phyloP scores from a whole-genome alignment of 64 coral and sea anemone genomes.

The Montipora sp. region DNA sequence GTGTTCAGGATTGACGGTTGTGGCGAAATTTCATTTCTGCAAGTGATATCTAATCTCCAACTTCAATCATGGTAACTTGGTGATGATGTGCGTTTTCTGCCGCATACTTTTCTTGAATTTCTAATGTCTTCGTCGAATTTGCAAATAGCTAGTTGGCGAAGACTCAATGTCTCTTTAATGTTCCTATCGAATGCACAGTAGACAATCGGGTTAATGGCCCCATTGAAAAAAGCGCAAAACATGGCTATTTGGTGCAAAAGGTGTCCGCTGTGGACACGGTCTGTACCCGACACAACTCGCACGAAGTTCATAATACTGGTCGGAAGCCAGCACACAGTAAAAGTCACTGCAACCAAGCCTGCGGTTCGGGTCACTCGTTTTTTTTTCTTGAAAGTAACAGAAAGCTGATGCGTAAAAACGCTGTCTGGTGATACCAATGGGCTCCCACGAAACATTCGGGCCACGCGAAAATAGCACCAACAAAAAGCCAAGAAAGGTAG shows the following conservation, averaged over 20 bases:
- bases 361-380: conserved; percentile 42
- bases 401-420: neutral
- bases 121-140: neutral
- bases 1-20: too few species aligned
- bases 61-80: too few species aligned
- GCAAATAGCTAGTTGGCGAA: neutral
- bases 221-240: conserved; percentile 33
- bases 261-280: neutral
- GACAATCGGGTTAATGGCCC: conserved; percentile 25
- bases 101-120: too few species aligned
- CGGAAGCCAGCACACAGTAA: conserved; percentile 43
- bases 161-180: neutral
- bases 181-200: conserved; percentile 60
- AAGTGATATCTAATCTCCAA: too few species aligned
- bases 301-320: conserved; percentile 20
- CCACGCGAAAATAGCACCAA: conserved; percentile 3
- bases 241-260: conserved; percentile 2
- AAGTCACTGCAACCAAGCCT: conserved; percentile 13
- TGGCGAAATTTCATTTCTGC: too few species aligned
- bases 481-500: conserved; percentile 3
- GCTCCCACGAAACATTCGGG: neutral
- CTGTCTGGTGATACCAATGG: neutral
- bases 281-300: conserved; percentile 11
- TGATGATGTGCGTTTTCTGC: too few species aligned
- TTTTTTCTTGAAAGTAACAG: neutral